Conservation (phyloP, 2,113 vertebrate genomes). For the Erythrocercus mccallii region DNA sequence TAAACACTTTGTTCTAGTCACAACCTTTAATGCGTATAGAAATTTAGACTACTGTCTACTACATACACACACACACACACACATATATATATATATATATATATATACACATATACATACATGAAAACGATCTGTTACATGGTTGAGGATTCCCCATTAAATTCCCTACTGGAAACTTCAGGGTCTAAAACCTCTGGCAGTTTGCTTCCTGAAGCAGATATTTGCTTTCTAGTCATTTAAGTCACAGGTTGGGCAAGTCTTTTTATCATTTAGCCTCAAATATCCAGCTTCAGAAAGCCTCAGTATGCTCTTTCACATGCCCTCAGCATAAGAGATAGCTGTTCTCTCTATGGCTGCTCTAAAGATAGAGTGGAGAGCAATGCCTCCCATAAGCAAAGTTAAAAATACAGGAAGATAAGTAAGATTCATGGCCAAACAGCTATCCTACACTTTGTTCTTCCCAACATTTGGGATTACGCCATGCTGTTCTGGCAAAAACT, state of each 20-base stretch:
- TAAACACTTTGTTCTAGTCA: background rate
- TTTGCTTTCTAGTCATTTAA: background rate
- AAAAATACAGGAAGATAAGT: background rate
- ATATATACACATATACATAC: background rate
- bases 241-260: background rate
- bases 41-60: background rate
- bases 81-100: no score
- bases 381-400: background rate
- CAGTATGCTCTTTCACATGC: background rate
- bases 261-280: background rate
- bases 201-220: background rate
- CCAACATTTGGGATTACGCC: background rate
- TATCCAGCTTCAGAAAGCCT: background rate
- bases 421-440: background rate
- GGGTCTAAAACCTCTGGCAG: background rate
- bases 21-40: background rate
- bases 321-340: background rate
- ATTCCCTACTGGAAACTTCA: background rate
- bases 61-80: background rate
- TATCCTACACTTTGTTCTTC: background rate
- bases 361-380: background rate
- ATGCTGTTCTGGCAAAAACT: background rate
- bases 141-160: background rate
- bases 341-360: background rate
- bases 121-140: background rate